A percentile compares a stretch with the other conserved stretches of the same genome.
Evolutionary conservation across 2,113 vertebrate genomes (phyloP).

Genomic region (Atherinomorus stipes): DNA sequence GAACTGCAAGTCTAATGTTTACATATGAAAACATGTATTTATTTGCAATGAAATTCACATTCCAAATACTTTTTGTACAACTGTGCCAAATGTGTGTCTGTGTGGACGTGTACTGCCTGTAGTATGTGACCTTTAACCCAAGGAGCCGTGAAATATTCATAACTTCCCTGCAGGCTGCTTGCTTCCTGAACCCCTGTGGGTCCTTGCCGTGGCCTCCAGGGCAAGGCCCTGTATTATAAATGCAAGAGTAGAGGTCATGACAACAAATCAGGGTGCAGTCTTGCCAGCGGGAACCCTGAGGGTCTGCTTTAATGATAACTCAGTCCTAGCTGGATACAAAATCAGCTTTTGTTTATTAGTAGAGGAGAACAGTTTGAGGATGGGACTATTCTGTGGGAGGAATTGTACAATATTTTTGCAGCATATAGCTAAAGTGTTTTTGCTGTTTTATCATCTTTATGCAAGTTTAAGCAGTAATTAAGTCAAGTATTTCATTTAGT

Average conservation of each 20-base stretch:
- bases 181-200: conserved; percentile 31
- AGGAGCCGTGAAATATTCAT: conserved; percentile 48
- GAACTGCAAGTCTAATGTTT: no score
- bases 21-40: background rate
- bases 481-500: background rate
- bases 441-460: background rate
- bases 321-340: conserved; percentile 17
- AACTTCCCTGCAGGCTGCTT: conserved; percentile 34
- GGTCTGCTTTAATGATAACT: conserved; percentile 65
- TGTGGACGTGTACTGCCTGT: conserved; percentile 7
- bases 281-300: conserved; percentile 56
- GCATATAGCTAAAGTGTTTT: background rate
- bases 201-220: conserved; percentile 34
- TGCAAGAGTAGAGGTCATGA: conserved; percentile 54
- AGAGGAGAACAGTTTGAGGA: background rate
- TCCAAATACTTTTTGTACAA: background rate
- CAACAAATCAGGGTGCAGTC: conserved; percentile 29
- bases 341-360: conserved; percentile 15
- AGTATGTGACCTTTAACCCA: conserved; percentile 48
- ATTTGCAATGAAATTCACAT: conserved; percentile 6
- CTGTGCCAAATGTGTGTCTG: background rate
- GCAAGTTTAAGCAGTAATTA: background rate
- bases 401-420: background rate
- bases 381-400: background rate
- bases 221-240: conserved; percentile 50